Evolutionary conservation across 2,888 invertebrate species (phyloP).

Genomic region (Pheosia gnoma): DNA sequence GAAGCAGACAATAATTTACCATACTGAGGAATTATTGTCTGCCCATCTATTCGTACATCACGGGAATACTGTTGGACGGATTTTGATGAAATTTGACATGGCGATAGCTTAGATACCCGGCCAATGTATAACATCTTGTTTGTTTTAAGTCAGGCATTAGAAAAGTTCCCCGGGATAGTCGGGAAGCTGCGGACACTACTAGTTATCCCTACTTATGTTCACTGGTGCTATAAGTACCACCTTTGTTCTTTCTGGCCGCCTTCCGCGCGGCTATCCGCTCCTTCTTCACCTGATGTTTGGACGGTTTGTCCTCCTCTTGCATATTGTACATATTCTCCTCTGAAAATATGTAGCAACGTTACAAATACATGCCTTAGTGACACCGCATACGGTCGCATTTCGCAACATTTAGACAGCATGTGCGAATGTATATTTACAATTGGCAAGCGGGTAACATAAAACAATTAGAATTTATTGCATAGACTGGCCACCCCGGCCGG

Average conservation of each 20-base stretch:
- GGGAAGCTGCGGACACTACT: no score
- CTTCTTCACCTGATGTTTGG: slow-evolving; percentile 87
- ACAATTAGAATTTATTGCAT: no score
- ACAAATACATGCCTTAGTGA: slow-evolving; percentile 57
- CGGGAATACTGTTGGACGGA: no score
- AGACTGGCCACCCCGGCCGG: neutral
- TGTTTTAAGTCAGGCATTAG: no score
- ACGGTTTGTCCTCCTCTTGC: slow-evolving; percentile 83
- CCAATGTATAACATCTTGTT: no score
- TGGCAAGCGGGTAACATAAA: neutral
- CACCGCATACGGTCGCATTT: slow-evolving; percentile 29
- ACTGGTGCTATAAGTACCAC: slow-evolving; percentile 45
- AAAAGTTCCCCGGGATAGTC: no score
- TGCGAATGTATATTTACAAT: neutral
- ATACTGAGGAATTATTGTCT: no score
- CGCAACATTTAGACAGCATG: neutral
- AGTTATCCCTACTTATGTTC: neutral
- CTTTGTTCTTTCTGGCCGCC: slow-evolving; percentile 80
- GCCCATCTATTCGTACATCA: no score
- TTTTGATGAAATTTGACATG: no score
- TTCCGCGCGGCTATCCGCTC: slow-evolving; percentile 84
- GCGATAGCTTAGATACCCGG: no score
- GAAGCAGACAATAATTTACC: no score
- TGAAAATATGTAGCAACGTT: slow-evolving; percentile 64
- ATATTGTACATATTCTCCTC: slow-evolving; percentile 75